These are phyloP conservation scores for Lasioglossum lativentre DNA, from an alignment of 2,888 invertebrate species.

Conservation along the genomic window DNA sequence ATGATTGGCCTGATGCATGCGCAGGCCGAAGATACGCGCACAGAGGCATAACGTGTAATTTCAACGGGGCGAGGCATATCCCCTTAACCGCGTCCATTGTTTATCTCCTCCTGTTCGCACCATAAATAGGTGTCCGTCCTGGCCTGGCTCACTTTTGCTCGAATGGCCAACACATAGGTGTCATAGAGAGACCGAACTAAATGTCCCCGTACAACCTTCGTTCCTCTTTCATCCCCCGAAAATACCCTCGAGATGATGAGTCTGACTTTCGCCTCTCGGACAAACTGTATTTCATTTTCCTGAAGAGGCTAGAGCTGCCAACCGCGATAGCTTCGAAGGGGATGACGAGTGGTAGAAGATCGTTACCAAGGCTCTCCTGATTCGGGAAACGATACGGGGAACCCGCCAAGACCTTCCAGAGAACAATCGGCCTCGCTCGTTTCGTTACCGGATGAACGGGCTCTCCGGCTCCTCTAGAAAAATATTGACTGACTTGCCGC, in stretches of 20 bases:
- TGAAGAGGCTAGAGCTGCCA: constrained; percentile 19
- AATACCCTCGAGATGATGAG: constrained; percentile 40
- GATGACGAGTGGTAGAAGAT: constrained; percentile 42
- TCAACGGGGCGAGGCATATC: constrained; percentile 43
- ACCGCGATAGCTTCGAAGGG: constrained; percentile 33
- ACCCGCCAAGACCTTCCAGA: background rate
- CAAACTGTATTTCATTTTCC: constrained; percentile 59
- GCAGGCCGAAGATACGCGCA: constrained; percentile 21
- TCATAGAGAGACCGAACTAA: constrained; percentile 56
- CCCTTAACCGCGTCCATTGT: constrained; percentile 69
- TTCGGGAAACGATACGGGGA: background rate
- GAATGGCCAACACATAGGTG: constrained; percentile 46
- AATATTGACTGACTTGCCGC: constrained; percentile 2
- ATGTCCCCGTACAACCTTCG: constrained; percentile 36
- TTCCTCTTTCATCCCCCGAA: constrained; percentile 51
- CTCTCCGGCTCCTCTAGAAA: background rate
- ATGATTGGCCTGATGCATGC: constrained; percentile 25
- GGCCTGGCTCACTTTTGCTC: constrained; percentile 50
- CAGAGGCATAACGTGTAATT: constrained; percentile 37
- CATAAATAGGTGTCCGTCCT: constrained; percentile 67
- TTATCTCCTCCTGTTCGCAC: constrained; percentile 65
- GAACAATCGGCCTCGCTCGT: background rate
- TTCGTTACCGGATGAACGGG: background rate
- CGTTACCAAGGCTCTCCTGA: constrained; percentile 25
- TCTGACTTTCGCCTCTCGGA: background rate